Evolutionary conservation across 2,797 vertebrate genomes (phyloP), one percentile per base, ranked within the genome.

Genomic region (Choloepus didactylus): DNA sequence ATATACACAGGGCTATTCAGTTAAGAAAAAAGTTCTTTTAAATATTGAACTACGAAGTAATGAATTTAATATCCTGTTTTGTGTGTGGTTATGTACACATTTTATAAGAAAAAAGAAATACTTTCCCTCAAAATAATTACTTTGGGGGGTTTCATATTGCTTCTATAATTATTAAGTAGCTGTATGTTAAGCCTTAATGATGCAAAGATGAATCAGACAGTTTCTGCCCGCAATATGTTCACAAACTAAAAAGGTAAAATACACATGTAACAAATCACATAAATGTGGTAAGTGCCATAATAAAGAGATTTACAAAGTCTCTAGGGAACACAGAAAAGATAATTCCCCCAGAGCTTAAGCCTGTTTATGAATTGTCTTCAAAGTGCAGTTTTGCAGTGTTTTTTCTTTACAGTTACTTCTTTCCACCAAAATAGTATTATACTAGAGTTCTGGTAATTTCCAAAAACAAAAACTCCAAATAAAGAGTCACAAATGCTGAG

Each of bases 191-290:
- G 35, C 23, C 31, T 91, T 93, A 82, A 69, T 44, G 19, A 72
- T n/a, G 44, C 64, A 88, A 94, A 82, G 11, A 60, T 38, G 64
- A 73, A 64, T 90, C 19, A 54, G 25, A 87, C 25, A 95, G 64
- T 59, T 94, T 91, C 73, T 91, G 27, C 27, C 21, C 49, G 86
- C 69, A 85, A 75, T 46, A 85, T 12, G 49, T 2, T 95, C 25
- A 87, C 23, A 76, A 91, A 77, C n/a, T 75, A 76, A 83, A 89
- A 70, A 64, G 18, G 5, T 62, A 96, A 93, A 93, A 83, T 89
- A 81, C 0, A 82, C 23, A 66, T 16, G 6, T 27, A 94, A 93
- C 18, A 21, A 21, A 67, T 35, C 35, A 89, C 6, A 54, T 35
- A 81, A 73, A 15, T 62, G 81, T 49, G 7, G 5, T 31, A 90